Base-by-base conservation (phyloP, 2,888 invertebrate species). In the Drosophila paranaensis region DNA sequence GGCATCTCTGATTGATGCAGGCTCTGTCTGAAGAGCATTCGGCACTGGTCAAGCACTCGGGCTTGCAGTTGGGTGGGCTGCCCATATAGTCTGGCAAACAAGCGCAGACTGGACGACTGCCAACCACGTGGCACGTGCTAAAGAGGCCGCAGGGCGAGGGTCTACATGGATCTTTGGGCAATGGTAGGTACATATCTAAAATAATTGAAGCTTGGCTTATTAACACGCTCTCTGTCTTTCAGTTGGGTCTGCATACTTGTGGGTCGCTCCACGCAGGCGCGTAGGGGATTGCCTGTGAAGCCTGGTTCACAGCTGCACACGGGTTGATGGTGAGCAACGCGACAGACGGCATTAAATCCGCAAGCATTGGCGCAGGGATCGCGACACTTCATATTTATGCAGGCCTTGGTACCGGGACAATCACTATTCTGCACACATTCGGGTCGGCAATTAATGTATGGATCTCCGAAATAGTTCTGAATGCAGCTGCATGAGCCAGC, bases 381-480 rank as follows among this genome's bases (percentile, higher is more conserved):
- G 87, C 94, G 94, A 91, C 97, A 97, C 93, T 96, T 97, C 92
- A 96, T 96, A 90, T 96, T 96, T 57, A 96, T 94, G 90, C 97
- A 97, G 33, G 97, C 95, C 93, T 95, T 95, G 79, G 95, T 94
- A 88, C 94, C 94, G 8, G 95, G 94, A 92, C 97, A 98, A 88
- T 98, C 97, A 10, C 96, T 95, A 92, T 97, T 97, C 81, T 96
- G 94, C n/a, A 97, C 95, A 92, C 97, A 97, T 94, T 97, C 97
- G 33, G 97, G 97, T 90, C 97, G 94, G 92, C 97, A 97, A 89
- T 96, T 96, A 48, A 96, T 93, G 88, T 97, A 97, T 2, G 97
- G 97, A 93, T 97, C 97, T 58, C 97, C 97, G 87, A 95, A 96
- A 92, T 97, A 97, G 88, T 97, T 96, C 66, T 95, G 94, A 75